Conservation (phyloP, 2,888 invertebrate genomes). For the Minunthozetes semirufus region DNA sequence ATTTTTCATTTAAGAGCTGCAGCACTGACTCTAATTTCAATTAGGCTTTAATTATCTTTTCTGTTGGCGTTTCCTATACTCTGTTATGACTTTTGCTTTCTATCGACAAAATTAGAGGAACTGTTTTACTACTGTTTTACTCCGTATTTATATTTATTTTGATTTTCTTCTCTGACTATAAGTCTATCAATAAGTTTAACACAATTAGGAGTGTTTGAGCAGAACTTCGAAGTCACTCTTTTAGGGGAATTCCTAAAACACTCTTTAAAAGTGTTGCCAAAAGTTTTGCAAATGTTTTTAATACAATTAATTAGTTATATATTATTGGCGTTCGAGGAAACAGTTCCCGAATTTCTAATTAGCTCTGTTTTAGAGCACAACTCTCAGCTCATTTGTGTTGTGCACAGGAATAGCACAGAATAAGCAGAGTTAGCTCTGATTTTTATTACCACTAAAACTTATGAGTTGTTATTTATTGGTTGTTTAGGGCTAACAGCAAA, state of each 20-base stretch:
- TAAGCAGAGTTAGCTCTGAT: not conserved
- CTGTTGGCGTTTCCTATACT: not conserved
- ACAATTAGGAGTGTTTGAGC: not conserved
- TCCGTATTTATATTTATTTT: not conserved
- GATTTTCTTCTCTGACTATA: not conserved
- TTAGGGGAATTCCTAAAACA: not conserved
- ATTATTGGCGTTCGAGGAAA: not conserved
- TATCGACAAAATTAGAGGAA: not conserved
- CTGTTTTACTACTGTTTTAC: not conserved
- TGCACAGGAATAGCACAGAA: not conserved
- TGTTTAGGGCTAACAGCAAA: not conserved
- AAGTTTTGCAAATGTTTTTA: slow-evolving; percentile 10
- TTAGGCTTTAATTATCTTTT: slow-evolving; percentile 21
- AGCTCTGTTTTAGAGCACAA: slow-evolving; percentile 6
- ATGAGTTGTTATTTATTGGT: not conserved
- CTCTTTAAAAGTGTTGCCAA: not conserved
- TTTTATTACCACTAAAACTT: not conserved
- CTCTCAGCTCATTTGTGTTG: not conserved
- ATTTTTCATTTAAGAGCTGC: not conserved
- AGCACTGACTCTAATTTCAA: slow-evolving; percentile 12
- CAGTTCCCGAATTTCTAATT: slow-evolving; percentile 14
- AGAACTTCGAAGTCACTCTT: not conserved
- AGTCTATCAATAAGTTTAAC: not conserved
- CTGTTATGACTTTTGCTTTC: not conserved
- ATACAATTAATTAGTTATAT: slow-evolving; percentile 28